Base-by-base conservation (phyloP, 2,113 vertebrate species). In the Pardalotus punctatus region DNA sequence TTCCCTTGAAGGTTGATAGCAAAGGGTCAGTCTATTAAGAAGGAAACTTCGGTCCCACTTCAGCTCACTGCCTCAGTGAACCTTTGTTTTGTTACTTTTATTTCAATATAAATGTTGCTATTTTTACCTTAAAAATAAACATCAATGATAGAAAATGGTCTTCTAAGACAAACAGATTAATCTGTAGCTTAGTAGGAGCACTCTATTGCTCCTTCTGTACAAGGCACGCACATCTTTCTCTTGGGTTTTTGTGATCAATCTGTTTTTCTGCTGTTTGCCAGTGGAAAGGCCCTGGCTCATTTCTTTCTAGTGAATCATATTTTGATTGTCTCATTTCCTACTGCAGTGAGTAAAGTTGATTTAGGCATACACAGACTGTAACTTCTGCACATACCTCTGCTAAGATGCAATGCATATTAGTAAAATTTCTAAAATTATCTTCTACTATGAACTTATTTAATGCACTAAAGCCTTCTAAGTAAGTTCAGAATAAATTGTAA, bases 261-360 rank as follows among this genome's bases (percentile, higher is more conserved):
- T 84, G 45, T 7, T 83, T 90, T 88, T 91, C 56, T 92, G 35
- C 19, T 83, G 0, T 74, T 88, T 93, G 76, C 77, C 72, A 77
- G 69, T 83, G 60, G 76, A 95, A 96, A 86, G 71, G 51, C 64
- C 69, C 47, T 86, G 86, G 58, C 47, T 95, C 60, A 42, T 90
- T 90, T 93, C 74, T 90, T 88, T 91, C 57, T 78, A 83, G 50
- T 93, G 88, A 97, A 73, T 94, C 58, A 62, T 81, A 73, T 62
- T 95, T 92, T 66, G 74, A 85, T 92, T 82, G 67, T 90, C 72
- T 81, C 43, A 23, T 94, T 93, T 95, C 60, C 83, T 67, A 48
- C 53, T 71, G 38, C 57, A 93, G 51, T 83, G 38, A 81, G 78
- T 92, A 54, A 93, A 95, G 54, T 85, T 29, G 51, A 83, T 80